These are phyloP conservation scores for Oreonectes daqikongensis DNA, from an alignment of 2,797 vertebrate genomes.

Conservation along the genomic window DNA sequence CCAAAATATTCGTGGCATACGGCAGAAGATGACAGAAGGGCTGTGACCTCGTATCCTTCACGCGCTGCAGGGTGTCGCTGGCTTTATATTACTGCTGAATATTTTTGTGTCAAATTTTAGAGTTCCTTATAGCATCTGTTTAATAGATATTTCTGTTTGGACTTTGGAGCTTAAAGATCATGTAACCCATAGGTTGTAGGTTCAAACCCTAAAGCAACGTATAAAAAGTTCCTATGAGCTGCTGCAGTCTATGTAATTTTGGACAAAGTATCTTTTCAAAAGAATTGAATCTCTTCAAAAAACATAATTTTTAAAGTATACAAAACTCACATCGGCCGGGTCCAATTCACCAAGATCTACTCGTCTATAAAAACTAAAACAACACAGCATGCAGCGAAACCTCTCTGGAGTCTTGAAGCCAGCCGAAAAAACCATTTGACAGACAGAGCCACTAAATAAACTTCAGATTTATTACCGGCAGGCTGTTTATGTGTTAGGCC, in stretches of 20 bases:
- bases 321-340: neutral
- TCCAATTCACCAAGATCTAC: conserved; percentile 9
- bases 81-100: conserved; percentile 7
- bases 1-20: conserved; percentile 38
- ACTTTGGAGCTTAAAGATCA: too few relatives aligned
- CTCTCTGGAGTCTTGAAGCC: conserved; percentile 16
- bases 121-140: neutral
- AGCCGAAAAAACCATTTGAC: neutral
- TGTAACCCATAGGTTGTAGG: neutral
- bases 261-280: neutral
- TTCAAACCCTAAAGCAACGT: neutral
- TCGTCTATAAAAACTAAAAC: neutral
- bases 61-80: conserved; percentile 17
- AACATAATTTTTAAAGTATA: neutral
- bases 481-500: conserved; percentile 6
- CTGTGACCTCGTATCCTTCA: conserved; percentile 37
- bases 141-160: too few relatives aligned
- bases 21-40: conserved; percentile 32
- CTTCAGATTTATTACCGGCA: conserved; percentile 27
- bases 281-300: neutral
- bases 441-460: conserved; percentile 2
- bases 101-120: neutral
- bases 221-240: neutral
- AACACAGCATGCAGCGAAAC: neutral
- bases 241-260: neutral